Evolutionary conservation across 2,113 vertebrate genomes (phyloP).

Genomic region (Aspidoscelis tigris): DNA sequence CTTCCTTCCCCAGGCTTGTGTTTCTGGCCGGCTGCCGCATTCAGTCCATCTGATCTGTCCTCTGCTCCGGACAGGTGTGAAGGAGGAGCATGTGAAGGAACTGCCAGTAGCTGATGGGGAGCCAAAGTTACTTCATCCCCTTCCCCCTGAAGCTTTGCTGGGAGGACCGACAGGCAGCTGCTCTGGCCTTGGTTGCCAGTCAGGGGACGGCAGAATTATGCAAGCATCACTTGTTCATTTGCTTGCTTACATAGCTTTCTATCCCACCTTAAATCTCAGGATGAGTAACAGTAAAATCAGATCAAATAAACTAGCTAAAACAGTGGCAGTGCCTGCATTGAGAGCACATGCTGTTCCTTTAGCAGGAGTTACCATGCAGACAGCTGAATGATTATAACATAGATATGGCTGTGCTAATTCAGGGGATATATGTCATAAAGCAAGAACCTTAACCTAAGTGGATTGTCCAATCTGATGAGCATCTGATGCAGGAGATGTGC

Average conservation of each 20-base stretch:
- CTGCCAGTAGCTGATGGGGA: slow-evolving; percentile 57
- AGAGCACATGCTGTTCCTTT: background rate
- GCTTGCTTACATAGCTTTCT: no score
- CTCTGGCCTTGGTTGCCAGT: background rate
- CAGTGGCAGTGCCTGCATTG: no score
- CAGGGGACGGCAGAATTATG: background rate
- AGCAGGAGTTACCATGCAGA: slow-evolving; percentile 36
- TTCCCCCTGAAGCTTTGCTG: background rate
- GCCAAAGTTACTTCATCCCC: slow-evolving; percentile 41
- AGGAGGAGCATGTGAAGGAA: slow-evolving; percentile 59
- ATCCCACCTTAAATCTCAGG: no score
- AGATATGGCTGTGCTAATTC: background rate
- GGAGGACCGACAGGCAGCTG: background rate
- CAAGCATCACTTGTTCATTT: background rate
- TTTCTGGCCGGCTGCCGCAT: background rate
- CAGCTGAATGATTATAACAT: slow-evolving; percentile 31
- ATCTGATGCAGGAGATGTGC: slow-evolving; percentile 59
- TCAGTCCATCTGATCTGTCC: background rate
- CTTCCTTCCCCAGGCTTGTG: background rate
- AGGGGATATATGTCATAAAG: slow-evolving; percentile 11
- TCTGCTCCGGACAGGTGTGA: slow-evolving; percentile 36
- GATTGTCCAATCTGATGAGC: slow-evolving; percentile 42
- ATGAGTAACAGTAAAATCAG: no score
- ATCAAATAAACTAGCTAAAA: no score
- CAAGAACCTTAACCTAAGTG: slow-evolving; percentile 1